phyloP scores from a whole-genome alignment of 2,888 invertebrate species.

The Hemithea aestivaria region DNA sequence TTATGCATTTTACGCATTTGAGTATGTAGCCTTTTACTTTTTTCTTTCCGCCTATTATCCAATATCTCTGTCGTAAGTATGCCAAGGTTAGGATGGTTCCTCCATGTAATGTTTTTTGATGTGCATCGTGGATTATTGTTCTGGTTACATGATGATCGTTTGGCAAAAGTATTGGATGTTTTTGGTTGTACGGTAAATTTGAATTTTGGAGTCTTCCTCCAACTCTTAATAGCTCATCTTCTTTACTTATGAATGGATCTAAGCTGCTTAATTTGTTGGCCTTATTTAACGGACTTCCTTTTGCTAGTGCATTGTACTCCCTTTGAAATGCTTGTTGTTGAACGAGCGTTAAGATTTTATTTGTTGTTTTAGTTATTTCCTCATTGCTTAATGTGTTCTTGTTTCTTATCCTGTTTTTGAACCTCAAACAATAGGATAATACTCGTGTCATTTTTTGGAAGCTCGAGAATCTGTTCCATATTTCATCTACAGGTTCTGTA shows the following conservation, averaged over 20 bases:
- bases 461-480: neutral
- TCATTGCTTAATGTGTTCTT: neutral
- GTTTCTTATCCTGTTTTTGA: neutral
- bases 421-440: neutral
- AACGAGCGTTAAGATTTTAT: no score
- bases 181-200: constrained; percentile 3
- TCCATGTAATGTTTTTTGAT: neutral
- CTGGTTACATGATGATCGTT: neutral
- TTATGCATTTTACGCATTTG: no score
- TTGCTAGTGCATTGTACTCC: neutral
- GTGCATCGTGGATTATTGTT: neutral
- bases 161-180: constrained; percentile 4
- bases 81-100: neutral
- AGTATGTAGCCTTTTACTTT: no score
- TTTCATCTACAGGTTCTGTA: neutral
- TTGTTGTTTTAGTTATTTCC: neutral
- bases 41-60: neutral
- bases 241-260: constrained; percentile 12
- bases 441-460: neutral
- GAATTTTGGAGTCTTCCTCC: constrained; percentile 11
- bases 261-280: neutral
- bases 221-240: constrained; percentile 7
- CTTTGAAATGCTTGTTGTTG: neutral
- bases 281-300: neutral
- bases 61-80: neutral